These are phyloP conservation scores for Microtus richardsoni DNA, from an alignment of 2,113 vertebrate species.

Conservation along the genomic window DNA sequence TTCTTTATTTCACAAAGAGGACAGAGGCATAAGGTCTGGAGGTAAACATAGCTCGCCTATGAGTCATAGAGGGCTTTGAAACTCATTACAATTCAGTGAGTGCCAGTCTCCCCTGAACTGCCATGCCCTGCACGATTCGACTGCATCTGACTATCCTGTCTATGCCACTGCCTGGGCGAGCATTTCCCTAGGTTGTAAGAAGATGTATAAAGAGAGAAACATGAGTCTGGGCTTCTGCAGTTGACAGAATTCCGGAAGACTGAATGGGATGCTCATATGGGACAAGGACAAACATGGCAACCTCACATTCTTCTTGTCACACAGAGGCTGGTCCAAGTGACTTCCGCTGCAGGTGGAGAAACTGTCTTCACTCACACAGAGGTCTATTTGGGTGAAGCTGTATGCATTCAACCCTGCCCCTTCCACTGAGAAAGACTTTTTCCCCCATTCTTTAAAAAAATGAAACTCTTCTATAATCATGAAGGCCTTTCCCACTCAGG, in stretches of 20 bases:
- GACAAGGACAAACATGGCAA: neutral
- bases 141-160: neutral
- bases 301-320: neutral
- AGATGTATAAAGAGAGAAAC: neutral
- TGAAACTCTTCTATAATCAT: neutral
- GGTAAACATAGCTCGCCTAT: neutral
- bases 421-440: neutral
- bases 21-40: neutral
- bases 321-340: neutral
- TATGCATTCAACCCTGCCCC: neutral
- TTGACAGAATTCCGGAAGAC: neutral
- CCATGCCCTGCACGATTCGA: too few species aligned
- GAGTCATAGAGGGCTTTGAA: constrained; percentile 2
- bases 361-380: neutral
- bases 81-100: neutral
- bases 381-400: neutral
- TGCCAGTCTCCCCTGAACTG: neutral
- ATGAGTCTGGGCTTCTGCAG: neutral
- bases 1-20: constrained; percentile 8
- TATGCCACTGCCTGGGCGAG: neutral
- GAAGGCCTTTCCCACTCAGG: neutral
- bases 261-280: rapidly evolving
- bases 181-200: neutral
- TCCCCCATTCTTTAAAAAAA: neutral
- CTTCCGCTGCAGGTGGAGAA: neutral